Conservation (phyloP, 1,140 invertebrate species). For the Leptinotarsa defecta region DNA sequence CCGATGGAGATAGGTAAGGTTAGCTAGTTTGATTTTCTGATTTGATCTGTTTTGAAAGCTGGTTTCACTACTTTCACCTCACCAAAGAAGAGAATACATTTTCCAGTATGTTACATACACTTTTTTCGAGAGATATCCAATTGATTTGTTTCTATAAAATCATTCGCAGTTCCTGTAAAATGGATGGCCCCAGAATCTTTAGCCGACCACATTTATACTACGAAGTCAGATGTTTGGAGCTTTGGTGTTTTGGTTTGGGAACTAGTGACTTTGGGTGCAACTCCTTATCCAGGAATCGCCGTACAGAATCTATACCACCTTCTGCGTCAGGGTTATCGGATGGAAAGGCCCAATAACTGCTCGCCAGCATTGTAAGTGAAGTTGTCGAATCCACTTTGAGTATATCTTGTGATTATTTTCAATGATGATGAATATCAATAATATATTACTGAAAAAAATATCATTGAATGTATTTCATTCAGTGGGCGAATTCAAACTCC, state of each 20-base stretch:
- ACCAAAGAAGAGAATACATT: too few species aligned
- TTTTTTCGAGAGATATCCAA: neutral
- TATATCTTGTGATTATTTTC: too few species aligned
- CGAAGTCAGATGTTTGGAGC: constrained; percentile 90
- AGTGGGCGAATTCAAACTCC: too few species aligned
- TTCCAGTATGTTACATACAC: neutral
- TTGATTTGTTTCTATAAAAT: neutral
- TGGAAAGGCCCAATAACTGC: constrained; percentile 83
- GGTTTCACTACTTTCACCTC: too few species aligned
- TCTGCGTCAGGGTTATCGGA: constrained; percentile 77
- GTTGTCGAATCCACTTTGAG: neutral
- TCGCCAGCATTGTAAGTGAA: constrained; percentile 73
- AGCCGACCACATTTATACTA: constrained; percentile 85
- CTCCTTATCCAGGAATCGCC: constrained; percentile 79
- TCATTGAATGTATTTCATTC: too few species aligned
- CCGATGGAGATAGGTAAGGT: too few species aligned
- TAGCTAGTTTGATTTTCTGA: too few species aligned
- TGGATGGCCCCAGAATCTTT: constrained; percentile 90
- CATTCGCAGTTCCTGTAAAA: constrained; percentile 72
- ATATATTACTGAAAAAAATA: too few species aligned
- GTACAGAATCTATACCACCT: constrained; percentile 78
- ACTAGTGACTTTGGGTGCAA: constrained; percentile 80
- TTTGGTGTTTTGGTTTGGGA: constrained; percentile 91
- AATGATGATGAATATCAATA: too few species aligned
- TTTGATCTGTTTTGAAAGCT: too few species aligned